Base-by-base conservation (phyloP, 2,113 vertebrate species). In the Chionomys nivalis region DNA sequence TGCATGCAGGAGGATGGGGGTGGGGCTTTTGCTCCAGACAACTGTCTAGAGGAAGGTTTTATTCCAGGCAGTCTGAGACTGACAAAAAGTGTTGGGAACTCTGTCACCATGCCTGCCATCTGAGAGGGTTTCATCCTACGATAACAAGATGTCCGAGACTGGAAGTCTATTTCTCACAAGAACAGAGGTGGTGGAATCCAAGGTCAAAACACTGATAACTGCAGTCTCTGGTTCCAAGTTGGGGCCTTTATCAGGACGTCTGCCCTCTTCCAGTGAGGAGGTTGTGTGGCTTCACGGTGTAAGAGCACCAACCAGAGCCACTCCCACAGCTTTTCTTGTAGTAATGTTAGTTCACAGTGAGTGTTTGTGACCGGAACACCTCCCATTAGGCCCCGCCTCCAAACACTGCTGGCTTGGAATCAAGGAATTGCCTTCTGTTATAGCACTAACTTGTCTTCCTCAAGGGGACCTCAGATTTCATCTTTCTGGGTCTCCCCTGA, bases 1-100 rank as follows among this genome's bases (percentile, higher is more conserved):
- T 26, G 0, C 9, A 3, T 23, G 8, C 11, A 26, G 42, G 12
- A 47, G 21, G 14, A n/a, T 1, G 24, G 7, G 31, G 14, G 5
- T 17, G 23, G 73, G 42, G 10, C 23, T 39, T 26, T 68, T 4
- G 23, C 14, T 23, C 9, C 12, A 63, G 58, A 2, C 31, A 44
- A 23, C 21, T 68, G 24, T 26, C 47, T 73, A 68, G 26, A 78
- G 36, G 52, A 82, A 42, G 47, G n/a, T 11, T 19, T 68, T 58
- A 58, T 31, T 49, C n/a, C 24, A 66, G 28, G 33, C 3, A 82
- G 16, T 13, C 11, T 68, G 58, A 75, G 73, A 81, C 42, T 23
- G 33, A 36, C 13, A 39, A 70, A 42, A 70, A 23, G 24, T 12
- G 23, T 65, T 81, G 23, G 31, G 16, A 77, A 65, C 49, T 19